Evolutionary conservation across 2,888 invertebrate species (phyloP), one percentile per base, ranked within the genome.

Genomic region (Calameuta idolon): DNA sequence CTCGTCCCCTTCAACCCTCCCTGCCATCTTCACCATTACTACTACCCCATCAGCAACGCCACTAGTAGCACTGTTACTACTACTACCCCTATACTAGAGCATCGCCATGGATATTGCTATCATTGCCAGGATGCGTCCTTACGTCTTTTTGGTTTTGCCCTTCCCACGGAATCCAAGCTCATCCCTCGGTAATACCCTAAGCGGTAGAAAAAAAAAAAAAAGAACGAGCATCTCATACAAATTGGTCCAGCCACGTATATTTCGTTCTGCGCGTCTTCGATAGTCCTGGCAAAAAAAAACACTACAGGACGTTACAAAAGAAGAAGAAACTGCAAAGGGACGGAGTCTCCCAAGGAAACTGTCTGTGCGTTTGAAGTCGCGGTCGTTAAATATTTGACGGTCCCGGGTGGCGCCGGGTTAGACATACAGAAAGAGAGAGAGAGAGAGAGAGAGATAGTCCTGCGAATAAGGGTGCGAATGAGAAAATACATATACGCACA

Each of bases 341-440:
- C 2, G 55, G 23, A 55, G 40, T 40, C 23, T 40, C 23, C 40
- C 55, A 9, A 23, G 23, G 31, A 34, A 71, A 15, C 9, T 34
- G 71, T 71, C 71, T 12, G 71, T 31, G 71, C 71, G 71, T 71
- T 71, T 71, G 12, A 71, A 71, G 33, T 71, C 71, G 71, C 55
- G 33, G 31, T 71, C 71, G 71, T 71, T 71, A 71, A 71, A 71
- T 71, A 71, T 71, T 71, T 71, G 71, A 71, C 71, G 34, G 71
- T 71, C 71, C 71, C 71, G 5, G 31, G 71, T 34, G 71, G 34
- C 71, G 71, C 71, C 71, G 55, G 23, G 55, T 5, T 23, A 55
- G 23, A 15, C 55, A 9, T 9, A 3, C 3, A 35, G 35, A 35
- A 37, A 33, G 33, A 33, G 33, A 33, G 12, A 37, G 37, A 12